phyloP scores from a whole-genome alignment of 2,797 vertebrate species.

The Orestias chungarensis region DNA sequence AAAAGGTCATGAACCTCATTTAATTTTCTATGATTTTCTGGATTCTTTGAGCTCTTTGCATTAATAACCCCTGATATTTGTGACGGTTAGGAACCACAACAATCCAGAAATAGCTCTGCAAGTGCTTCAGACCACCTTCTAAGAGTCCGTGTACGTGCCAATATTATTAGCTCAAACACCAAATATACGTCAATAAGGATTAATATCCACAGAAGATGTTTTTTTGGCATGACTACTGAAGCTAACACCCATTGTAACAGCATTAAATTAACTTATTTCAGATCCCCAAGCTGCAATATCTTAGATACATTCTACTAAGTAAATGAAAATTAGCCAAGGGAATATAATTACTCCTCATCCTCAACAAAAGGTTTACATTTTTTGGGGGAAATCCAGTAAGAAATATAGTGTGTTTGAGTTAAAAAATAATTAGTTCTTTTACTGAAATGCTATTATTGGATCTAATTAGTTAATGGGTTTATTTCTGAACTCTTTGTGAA shows the following conservation, averaged over 20 bases:
- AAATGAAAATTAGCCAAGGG: background rate
- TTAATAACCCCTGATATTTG: too few species aligned
- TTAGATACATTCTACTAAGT: background rate
- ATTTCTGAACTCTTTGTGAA: constrained; percentile 64
- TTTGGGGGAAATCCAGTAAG: constrained; percentile 29
- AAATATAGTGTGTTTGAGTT: constrained; percentile 66
- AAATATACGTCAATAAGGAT: too few species aligned
- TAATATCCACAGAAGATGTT: too few species aligned
- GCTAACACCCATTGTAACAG: background rate
- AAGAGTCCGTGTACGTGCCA: too few species aligned
- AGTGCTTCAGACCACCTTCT: too few species aligned
- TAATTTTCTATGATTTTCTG: background rate
- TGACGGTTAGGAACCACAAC: too few species aligned
- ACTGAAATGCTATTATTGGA: constrained; percentile 69
- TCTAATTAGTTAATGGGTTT: constrained; percentile 80
- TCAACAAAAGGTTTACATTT: background rate
- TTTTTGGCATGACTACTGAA: too few species aligned
- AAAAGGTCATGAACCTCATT: too few species aligned
- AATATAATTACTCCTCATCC: too few species aligned
- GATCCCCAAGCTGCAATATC: background rate
- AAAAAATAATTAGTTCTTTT: constrained; percentile 65
- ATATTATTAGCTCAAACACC: too few species aligned
- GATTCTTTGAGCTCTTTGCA: constrained; percentile 19
- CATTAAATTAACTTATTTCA: background rate
- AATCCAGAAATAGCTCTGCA: too few species aligned